Conservation (phyloP, 2,888 invertebrate genomes). For the Chrysomela aeneicollis region DNA sequence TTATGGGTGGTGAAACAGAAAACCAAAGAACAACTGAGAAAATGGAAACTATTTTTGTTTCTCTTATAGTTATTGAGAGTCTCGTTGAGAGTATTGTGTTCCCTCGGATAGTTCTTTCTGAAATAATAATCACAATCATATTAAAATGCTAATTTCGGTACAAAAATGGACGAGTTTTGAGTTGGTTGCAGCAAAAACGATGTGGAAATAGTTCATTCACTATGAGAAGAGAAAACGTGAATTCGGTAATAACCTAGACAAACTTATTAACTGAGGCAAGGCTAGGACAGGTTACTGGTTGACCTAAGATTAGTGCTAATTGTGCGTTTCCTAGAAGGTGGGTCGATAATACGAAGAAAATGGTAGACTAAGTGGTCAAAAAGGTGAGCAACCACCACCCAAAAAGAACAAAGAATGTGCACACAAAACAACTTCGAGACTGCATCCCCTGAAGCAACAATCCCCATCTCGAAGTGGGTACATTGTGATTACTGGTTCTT, state of each 20-base stretch:
- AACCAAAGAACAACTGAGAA: no score
- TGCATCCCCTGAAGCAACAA: constrained; percentile 13
- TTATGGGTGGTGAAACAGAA: no score
- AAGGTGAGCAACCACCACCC: constrained; percentile 11
- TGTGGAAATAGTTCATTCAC: no score
- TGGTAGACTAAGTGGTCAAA: constrained; percentile 5
- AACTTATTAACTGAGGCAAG: constrained; percentile 8
- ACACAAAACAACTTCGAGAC: constrained; percentile 2
- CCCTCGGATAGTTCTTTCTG: no score
- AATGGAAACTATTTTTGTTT: no score
- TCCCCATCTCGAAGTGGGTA: background rate
- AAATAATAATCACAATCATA: no score
- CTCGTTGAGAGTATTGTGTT: no score
- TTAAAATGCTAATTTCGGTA: no score
- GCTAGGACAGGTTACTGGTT: constrained; percentile 22
- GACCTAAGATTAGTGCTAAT: constrained; percentile 22
- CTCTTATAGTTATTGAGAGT: no score
- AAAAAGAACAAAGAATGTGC: constrained; percentile 20
- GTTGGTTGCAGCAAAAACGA: no score
- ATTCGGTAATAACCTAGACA: constrained; percentile 10
- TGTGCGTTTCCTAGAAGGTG: constrained; percentile 22
- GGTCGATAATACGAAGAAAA: constrained; percentile 20
- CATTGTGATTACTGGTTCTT: background rate
- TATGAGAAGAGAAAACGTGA: no score
- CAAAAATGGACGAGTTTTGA: no score